Conservation (phyloP, 2,797 vertebrate species). For the Sciurus carolinensis region DNA sequence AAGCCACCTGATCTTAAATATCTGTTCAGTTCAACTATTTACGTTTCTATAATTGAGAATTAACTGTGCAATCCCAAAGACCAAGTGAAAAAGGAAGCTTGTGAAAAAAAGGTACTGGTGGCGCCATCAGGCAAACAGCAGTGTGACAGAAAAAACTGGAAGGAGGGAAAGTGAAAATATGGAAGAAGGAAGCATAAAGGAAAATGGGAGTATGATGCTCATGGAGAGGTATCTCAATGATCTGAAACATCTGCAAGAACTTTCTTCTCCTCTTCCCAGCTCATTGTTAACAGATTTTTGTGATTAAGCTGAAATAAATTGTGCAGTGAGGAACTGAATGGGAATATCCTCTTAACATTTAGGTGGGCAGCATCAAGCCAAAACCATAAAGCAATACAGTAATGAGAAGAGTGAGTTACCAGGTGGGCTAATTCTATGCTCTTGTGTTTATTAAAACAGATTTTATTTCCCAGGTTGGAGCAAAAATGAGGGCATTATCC, state of each 20-base stretch:
- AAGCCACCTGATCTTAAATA: neutral
- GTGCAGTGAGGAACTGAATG: neutral
- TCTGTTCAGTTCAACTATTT: neutral
- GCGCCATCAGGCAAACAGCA: neutral
- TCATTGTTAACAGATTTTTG: neutral
- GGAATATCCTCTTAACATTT: neutral
- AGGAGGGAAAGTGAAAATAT: neutral
- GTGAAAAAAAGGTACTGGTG: neutral
- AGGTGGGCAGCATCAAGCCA: neutral
- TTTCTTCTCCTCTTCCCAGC: neutral
- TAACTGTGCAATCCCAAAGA: neutral
- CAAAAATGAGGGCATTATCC: neutral
- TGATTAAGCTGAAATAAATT: neutral
- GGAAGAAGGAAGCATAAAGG: neutral
- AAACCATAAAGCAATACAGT: neutral
- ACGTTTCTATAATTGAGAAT: slow-evolving; percentile 3
- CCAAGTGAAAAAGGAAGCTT: neutral
- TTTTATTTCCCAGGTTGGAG: neutral
- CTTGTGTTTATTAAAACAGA: neutral
- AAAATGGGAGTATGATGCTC: neutral
- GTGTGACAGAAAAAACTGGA: neutral
- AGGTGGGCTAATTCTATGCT: neutral
- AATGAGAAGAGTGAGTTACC: neutral
- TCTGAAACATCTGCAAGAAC: neutral
- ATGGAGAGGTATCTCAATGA: neutral